Evolutionary conservation across 2,113 vertebrate genomes (phyloP).

Genomic region (Diadophis punctatus): DNA sequence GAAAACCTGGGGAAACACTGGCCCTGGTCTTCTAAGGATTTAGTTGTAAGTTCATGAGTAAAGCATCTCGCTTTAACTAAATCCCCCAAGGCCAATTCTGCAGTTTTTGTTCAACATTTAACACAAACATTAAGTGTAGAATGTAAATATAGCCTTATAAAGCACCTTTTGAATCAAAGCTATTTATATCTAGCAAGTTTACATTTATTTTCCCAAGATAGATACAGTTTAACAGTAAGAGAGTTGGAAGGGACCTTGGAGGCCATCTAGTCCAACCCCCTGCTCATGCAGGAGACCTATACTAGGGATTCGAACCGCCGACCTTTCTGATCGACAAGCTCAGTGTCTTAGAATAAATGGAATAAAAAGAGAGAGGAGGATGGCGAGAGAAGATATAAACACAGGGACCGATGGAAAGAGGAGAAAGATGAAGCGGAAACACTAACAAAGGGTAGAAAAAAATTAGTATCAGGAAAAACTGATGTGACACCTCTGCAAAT

Average conservation of each 20-base stretch:
- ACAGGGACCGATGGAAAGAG: background rate
- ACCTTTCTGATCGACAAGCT: no score
- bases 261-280: no score
- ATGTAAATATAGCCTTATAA: background rate
- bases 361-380: background rate
- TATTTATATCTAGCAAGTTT: background rate
- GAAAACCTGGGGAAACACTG: background rate
- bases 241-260: no score
- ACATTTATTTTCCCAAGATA: background rate
- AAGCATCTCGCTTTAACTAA: background rate
- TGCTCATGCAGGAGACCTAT: no score
- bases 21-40: background rate
- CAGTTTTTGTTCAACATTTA: background rate
- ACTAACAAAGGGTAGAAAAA: background rate
- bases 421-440: background rate
- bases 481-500: background rate
- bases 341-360: no score
- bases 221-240: no score
- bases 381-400: background rate
- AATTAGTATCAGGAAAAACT: background rate
- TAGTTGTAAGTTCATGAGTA: background rate
- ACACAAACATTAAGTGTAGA: background rate
- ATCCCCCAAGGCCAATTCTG: background rate
- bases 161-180: background rate
- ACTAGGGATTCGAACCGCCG: no score